Percentiles rank a stretch among this genome's conserved stretches.
Conservation (phyloP, 1,140 invertebrate species). For the Cydia splendana region DNA sequence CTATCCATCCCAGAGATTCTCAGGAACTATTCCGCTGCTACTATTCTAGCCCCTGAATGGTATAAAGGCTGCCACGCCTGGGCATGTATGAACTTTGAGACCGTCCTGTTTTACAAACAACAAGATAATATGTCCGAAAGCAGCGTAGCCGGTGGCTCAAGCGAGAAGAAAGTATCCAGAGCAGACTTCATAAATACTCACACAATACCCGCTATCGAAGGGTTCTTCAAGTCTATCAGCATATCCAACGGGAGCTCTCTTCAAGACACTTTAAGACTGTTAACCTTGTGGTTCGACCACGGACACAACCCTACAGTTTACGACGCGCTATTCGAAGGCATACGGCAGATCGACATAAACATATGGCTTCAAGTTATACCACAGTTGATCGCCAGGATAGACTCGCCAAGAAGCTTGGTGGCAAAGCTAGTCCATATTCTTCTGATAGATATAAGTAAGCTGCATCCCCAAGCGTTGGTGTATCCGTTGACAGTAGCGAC, state of each 20-base stretch:
- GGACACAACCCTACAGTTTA: slow-evolving; percentile 96
- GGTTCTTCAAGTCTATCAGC: slow-evolving; percentile 98
- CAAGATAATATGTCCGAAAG: slow-evolving; percentile 72
- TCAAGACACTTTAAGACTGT: slow-evolving; percentile 96
- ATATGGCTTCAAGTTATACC: slow-evolving; percentile 99
- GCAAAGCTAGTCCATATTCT: slow-evolving; percentile 95
- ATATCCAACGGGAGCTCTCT: slow-evolving; percentile 95
- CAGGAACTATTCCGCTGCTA: slow-evolving; percentile 92
- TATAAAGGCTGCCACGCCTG: slow-evolving; percentile 99
- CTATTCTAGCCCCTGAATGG: slow-evolving; percentile 92
- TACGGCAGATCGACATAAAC: slow-evolving; percentile 96
- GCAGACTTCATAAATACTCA: slow-evolving; percentile 87
- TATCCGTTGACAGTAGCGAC: slow-evolving; percentile 98
- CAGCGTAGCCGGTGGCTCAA: slow-evolving; percentile 57
- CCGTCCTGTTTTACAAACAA: slow-evolving; percentile 95
- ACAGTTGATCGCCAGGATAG: slow-evolving; percentile 98
- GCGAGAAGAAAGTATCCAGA: slow-evolving; percentile 64
- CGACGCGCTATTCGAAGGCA: slow-evolving; percentile 94
- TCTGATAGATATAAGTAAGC: slow-evolving; percentile 95
- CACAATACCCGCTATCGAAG: slow-evolving; percentile 96
- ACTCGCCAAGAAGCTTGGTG: slow-evolving; percentile 93
- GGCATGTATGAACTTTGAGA: slow-evolving; percentile 99
- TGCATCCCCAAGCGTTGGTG: slow-evolving; percentile 94
- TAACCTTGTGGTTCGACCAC: slow-evolving; percentile 97
- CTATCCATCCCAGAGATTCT: slow-evolving; percentile 91